phyloP scores from a whole-genome alignment of 2,113 vertebrate species.

The Rhinopomastus cyanomelas region DNA sequence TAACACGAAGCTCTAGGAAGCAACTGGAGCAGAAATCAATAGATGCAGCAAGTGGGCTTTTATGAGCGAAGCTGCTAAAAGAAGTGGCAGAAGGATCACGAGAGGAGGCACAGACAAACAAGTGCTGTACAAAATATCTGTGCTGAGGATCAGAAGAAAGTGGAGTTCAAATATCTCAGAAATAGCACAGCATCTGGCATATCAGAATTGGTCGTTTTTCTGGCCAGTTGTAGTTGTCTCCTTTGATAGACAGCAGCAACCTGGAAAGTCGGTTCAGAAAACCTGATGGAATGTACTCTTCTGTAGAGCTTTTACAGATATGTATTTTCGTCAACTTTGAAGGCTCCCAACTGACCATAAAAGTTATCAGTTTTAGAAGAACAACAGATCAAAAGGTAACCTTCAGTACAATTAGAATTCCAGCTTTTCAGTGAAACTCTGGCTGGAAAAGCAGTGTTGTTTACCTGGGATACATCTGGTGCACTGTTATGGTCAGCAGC shows the following conservation, averaged over 20 bases:
- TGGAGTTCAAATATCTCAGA: not conserved
- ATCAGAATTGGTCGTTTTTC: fast-evolving
- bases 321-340: not conserved
- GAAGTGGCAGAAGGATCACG: not conserved
- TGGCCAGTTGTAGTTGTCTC: not conserved
- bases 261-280: not conserved
- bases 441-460: not conserved
- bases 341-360: not conserved
- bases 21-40: not conserved
- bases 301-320: not conserved
- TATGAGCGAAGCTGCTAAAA: not conserved
- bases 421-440: not conserved
- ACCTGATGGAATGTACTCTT: not conserved
- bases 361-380: not conserved
- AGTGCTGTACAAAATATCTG: not conserved
- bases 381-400: not conserved
- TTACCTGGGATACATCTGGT: not conserved
- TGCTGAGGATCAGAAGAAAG: not conserved
- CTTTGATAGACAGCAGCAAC: not conserved
- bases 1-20: not conserved
- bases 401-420: not conserved
- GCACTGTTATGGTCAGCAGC: not conserved
- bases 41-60: not conserved
- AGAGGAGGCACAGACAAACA: not conserved
- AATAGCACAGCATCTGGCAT: not conserved